phyloP scores from a whole-genome alignment of 1,140 invertebrate species.

The Heliconius melpomene region DNA sequence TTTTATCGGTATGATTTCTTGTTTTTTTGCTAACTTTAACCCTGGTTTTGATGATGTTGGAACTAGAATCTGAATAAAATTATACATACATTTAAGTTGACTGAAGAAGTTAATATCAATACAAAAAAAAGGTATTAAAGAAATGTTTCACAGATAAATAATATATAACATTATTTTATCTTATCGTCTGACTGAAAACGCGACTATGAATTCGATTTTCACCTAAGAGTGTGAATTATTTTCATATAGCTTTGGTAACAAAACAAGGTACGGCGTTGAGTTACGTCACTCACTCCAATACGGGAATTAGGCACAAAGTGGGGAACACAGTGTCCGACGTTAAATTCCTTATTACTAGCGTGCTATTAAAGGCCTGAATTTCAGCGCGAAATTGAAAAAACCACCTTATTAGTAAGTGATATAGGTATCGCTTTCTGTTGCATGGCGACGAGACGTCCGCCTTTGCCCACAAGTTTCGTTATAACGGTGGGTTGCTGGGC shows the following conservation, averaged over 20 bases:
- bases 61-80: conserved; percentile 59
- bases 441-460: conserved; percentile 60
- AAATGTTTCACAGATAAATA: neutral
- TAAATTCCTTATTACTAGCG: neutral
- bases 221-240: no score
- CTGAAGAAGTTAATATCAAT: no score
- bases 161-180: no score
- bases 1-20: conserved; percentile 72
- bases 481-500: neutral
- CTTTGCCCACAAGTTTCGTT: conserved; percentile 22
- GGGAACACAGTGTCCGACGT: neutral
- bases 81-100: neutral
- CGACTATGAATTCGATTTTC: no score
- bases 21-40: conserved; percentile 55
- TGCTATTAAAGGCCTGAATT: neutral
- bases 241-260: no score
- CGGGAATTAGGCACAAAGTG: no score
- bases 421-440: conserved; percentile 64
- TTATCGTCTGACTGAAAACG: no score
- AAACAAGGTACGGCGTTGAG: neutral
- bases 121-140: neutral
- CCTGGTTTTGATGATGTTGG: conserved; percentile 62
- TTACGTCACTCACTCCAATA: no score
- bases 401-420: conserved; percentile 59
- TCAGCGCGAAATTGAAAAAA: neutral